phyloP scores from a whole-genome alignment of 2,113 vertebrate species.

The Ranitomeya variabilis region DNA sequence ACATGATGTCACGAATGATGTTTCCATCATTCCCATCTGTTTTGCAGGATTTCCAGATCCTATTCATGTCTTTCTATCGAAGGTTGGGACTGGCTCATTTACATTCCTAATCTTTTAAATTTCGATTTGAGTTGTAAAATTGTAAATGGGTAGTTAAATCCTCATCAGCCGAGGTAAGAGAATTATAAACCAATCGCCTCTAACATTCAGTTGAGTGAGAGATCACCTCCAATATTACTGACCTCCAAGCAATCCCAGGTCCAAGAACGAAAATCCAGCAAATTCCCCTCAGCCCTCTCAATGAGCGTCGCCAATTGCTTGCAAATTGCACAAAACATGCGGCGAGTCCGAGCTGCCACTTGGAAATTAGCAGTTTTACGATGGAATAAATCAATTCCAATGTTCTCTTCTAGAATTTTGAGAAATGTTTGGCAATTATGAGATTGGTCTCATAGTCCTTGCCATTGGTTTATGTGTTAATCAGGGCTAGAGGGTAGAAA shows the following conservation, averaged over 20 bases:
- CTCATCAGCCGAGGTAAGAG: neutral
- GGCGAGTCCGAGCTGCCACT: neutral
- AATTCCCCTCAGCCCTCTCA: neutral
- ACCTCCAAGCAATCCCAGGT: neutral
- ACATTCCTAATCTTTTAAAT: neutral
- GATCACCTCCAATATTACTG: slow-evolving; percentile 14
- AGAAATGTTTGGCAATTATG: neutral
- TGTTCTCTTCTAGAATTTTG: slow-evolving; percentile 34
- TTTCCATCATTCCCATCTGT: neutral
- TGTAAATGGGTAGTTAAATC: neutral
- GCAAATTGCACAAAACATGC: slow-evolving; percentile 11
- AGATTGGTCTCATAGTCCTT: neutral
- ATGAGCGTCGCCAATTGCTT: neutral
- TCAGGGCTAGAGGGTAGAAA: neutral
- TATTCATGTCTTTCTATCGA: neutral
- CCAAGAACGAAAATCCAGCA: neutral
- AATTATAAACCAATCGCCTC: slow-evolving; percentile 5
- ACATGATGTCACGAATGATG: neutral
- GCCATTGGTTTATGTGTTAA: slow-evolving; percentile 7
- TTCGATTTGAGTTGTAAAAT: neutral
- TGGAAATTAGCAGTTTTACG: slow-evolving; percentile 5
- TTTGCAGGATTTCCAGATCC: neutral
- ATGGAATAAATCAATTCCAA: slow-evolving; percentile 28
- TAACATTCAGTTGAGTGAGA: neutral
- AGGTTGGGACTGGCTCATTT: neutral